phyloP scores from a whole-genome alignment of 2,113 vertebrate species.

The Misgurnus anguillicaudatus region DNA sequence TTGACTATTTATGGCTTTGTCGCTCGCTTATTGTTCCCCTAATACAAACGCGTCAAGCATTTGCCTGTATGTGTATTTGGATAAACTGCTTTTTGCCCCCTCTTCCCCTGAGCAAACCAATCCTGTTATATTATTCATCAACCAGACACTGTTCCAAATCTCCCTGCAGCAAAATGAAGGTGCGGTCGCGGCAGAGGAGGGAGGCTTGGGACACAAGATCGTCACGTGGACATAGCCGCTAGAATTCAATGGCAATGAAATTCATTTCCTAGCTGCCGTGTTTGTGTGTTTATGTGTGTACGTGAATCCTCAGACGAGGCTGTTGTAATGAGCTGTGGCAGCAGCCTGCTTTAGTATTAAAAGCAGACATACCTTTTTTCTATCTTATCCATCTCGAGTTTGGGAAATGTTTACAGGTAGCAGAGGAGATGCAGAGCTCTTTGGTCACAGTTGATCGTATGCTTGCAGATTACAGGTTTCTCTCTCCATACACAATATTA shows the following conservation, averaged over 20 bases:
- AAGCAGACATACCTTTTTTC: slow-evolving; percentile 51
- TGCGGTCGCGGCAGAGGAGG: slow-evolving; percentile 31
- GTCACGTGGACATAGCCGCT: slow-evolving; percentile 53
- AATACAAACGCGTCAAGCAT: slow-evolving; percentile 30
- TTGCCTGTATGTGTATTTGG: slow-evolving; percentile 26
- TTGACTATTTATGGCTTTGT: slow-evolving; percentile 42
- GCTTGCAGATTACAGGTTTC: neutral
- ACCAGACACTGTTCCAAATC: slow-evolving; percentile 47
- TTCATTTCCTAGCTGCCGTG: slow-evolving; percentile 51
- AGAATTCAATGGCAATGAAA: slow-evolving; percentile 58
- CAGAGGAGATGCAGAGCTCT: neutral
- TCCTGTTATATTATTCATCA: slow-evolving; percentile 61
- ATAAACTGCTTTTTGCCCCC: slow-evolving; percentile 35
- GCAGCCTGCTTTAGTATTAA: slow-evolving; percentile 64
- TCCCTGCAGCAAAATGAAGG: slow-evolving; percentile 57
- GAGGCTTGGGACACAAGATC: slow-evolving; percentile 45
- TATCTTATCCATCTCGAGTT: slow-evolving; percentile 25
- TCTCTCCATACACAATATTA: neutral
- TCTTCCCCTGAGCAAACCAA: slow-evolving; percentile 45
- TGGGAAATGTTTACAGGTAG: slow-evolving; percentile 68
- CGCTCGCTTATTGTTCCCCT: slow-evolving; percentile 39
- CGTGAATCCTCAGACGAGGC: slow-evolving; percentile 46
- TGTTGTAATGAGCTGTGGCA: slow-evolving; percentile 64
- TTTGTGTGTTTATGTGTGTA: slow-evolving; percentile 40
- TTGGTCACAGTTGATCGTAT: neutral